A percentile compares a stretch with the other conserved stretches of the same genome.
Conservation (phyloP, 2,888 invertebrate species). For the Lithophane socia region DNA sequence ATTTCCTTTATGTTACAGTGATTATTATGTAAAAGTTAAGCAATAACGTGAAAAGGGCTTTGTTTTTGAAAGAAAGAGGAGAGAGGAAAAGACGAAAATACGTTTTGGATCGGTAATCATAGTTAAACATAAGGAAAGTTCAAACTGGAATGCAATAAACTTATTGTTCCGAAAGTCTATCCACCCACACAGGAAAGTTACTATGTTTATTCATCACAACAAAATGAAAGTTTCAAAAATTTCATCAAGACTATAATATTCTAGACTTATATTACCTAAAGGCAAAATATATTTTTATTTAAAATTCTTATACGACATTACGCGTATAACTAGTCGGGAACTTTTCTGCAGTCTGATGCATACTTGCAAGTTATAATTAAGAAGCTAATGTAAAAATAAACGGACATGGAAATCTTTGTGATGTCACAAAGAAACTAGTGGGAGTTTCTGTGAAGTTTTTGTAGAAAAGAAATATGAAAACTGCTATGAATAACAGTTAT, state of each 20-base stretch:
- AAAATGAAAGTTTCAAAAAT: too few relatives aligned
- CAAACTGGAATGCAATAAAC: neutral
- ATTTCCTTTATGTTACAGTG: neutral
- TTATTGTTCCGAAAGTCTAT: neutral
- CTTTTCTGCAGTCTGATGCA: conserved; percentile 18
- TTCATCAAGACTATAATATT: too few relatives aligned
- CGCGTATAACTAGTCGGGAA: conserved; percentile 9
- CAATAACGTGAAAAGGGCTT: neutral
- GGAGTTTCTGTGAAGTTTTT: neutral
- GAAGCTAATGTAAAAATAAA: conserved; percentile 59
- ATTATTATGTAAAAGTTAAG: neutral
- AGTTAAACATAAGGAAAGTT: neutral
- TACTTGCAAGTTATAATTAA: conserved; percentile 49
- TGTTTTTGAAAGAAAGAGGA: too few relatives aligned
- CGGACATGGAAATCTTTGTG: conserved; percentile 34
- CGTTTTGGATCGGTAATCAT: neutral
- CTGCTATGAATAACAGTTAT: neutral
- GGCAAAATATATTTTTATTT: conserved; percentile 8
- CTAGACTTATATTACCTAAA: too few relatives aligned
- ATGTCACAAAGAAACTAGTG: conserved; percentile 6
- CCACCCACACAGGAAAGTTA: neutral
- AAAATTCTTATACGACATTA: conserved; percentile 12
- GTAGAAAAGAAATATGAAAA: neutral
- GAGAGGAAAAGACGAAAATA: too few relatives aligned
- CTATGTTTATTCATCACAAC: neutral